Base-by-base conservation (phyloP, 64 coral and sea anemone species). In the Montipora foliosa region DNA sequence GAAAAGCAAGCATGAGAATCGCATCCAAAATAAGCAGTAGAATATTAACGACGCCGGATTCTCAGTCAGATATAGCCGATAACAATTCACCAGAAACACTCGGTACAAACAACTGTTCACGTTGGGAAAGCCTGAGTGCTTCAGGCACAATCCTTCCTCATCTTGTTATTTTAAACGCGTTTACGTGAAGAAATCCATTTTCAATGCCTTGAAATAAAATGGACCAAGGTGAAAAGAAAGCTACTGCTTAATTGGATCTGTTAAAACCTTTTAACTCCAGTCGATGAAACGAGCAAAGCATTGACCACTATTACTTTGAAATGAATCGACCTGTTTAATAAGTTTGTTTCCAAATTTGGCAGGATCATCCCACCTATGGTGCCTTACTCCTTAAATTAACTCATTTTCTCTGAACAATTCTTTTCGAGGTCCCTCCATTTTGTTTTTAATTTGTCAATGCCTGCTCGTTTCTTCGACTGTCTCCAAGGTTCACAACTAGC, bases 401-500 rank as follows among this genome's bases (percentile, higher is more conserved):
- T 55, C 52, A 55, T 7, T 55, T 55, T 7, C 37, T 55, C 2
- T 55, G 6, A 55, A 55, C 52, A 55, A 55, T 55, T 10, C 52
- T 10, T 55, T 10, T 55, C 52, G 6, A 55, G 52, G 52, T 10
- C 52, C 5, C 9, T 55, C 6, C 52, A 7, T 5, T 5, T 55
- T 55, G 4, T 64, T 64, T 4, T 14, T 15, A 37, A 37, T 64
- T 12, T 7, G 61, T 64, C 61, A 68, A 47, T 45, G 16, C 19
- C 49, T 8, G 47, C 19, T 86, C n/a, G 44, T 86, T 86, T 72
- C 82, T 64, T 71, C 66, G 19, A 86, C 82, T 72, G 82, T 72
- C 82, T 86, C 82, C 82, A 86, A 86, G 82, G 66, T 86, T 86
- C 82, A 49, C 49, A 71, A 72, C 82, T 86, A 86, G 82, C 82